phyloP scores from a whole-genome alignment of 2,113 vertebrate species.

The Halichoerus grypus region DNA sequence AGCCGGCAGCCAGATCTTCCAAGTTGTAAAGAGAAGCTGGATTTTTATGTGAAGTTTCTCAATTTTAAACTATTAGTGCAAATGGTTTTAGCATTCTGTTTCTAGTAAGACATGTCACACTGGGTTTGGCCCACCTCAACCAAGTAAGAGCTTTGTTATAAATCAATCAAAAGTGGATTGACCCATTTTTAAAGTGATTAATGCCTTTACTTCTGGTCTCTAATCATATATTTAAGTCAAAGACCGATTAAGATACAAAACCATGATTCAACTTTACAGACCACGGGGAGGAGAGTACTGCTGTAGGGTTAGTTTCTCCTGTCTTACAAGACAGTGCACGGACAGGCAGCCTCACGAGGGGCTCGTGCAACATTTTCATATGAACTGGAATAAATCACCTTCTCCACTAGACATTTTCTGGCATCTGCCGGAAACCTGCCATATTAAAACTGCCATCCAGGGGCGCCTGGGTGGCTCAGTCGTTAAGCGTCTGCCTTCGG shows the following conservation, averaged over 20 bases:
- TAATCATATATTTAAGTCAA: not conserved
- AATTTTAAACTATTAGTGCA: not conserved
- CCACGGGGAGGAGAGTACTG: fast-evolving
- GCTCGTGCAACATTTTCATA: not conserved
- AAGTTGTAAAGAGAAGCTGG: not conserved
- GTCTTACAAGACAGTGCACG: fast-evolving
- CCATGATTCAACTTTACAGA: not conserved
- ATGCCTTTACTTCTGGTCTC: not conserved
- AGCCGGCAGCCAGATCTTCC: not conserved
- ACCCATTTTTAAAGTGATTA: not conserved
- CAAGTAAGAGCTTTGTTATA: not conserved
- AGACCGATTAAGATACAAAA: not conserved
- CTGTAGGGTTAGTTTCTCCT: fast-evolving
- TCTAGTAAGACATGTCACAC: not conserved
- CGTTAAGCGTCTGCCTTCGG: no score
- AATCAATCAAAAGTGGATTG: not conserved
- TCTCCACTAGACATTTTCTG: not conserved
- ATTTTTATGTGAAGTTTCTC: not conserved
- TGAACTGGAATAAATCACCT: not conserved
- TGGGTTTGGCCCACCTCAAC: not conserved
- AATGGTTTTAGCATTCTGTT: not conserved
- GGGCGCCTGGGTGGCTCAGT: no score
- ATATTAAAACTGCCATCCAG: not conserved
- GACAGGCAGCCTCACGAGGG: no score
- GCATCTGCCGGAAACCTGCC: not conserved